phyloP scores from a whole-genome alignment of 2,888 invertebrate species.

The Theretra japonica region DNA sequence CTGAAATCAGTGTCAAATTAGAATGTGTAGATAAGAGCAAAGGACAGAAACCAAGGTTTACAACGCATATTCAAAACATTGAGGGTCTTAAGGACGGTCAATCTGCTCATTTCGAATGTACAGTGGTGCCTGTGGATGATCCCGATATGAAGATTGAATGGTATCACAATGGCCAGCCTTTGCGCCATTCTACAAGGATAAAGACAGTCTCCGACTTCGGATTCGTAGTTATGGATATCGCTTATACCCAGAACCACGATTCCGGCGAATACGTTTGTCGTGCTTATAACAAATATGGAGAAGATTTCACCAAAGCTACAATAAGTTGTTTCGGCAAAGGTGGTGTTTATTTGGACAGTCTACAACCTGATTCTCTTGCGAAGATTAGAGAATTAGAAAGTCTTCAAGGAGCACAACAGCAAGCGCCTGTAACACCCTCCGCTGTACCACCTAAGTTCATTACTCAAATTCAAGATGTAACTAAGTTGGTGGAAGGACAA shows the following conservation, averaged over 20 bases:
- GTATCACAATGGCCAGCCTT: slow-evolving; percentile 96
- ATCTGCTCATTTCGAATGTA: slow-evolving; percentile 97
- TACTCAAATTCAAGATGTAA: slow-evolving; percentile 93
- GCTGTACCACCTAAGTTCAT: slow-evolving; percentile 95
- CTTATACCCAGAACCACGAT: slow-evolving; percentile 96
- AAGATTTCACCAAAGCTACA: slow-evolving; percentile 94
- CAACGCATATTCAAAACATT: slow-evolving; percentile 93
- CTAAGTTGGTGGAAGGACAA: slow-evolving; percentile 96
- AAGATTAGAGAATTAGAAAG: slow-evolving; percentile 94
- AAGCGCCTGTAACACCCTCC: slow-evolving; percentile 86
- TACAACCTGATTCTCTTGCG: slow-evolving; percentile 96
- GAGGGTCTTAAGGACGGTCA: slow-evolving; percentile 96
- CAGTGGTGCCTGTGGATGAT: slow-evolving; percentile 96
- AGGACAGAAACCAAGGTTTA: slow-evolving; percentile 95
- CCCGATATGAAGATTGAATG: slow-evolving; percentile 97
- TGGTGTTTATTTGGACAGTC: slow-evolving; percentile 94
- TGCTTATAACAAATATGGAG: slow-evolving; percentile 95
- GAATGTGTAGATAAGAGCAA: slow-evolving; percentile 93
- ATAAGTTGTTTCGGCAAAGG: slow-evolving; percentile 93
- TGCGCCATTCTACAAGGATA: slow-evolving; percentile 95
- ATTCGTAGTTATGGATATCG: slow-evolving; percentile 96
- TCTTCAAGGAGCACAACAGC: slow-evolving; percentile 87
- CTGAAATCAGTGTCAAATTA: slow-evolving; percentile 92
- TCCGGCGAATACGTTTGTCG: slow-evolving; percentile 97
- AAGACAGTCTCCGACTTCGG: slow-evolving; percentile 98